Percentiles rank a stretch among this genome's conserved stretches.
Evolutionary conservation across 2,888 invertebrate genomes (phyloP).

Genomic region (Cepaea hortensis): DNA sequence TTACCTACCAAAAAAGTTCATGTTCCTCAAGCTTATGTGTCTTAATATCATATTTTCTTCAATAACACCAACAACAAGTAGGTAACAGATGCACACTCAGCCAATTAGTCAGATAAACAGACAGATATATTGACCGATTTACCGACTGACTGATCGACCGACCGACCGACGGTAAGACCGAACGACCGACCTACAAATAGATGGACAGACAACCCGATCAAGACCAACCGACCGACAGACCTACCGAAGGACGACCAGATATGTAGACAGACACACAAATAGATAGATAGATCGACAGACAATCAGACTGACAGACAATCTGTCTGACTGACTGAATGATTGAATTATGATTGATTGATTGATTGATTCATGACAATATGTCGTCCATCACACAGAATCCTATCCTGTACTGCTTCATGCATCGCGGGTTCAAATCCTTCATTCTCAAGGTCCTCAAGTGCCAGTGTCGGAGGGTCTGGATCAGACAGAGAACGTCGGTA

Average conservation of each 20-base stretch:
- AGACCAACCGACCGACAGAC: no score
- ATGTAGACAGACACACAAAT: not conserved
- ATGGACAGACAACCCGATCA: not conserved
- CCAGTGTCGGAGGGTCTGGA: slow-evolving; percentile 45
- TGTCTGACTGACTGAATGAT: not conserved
- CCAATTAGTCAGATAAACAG: no score
- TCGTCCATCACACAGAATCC: slow-evolving; percentile 80
- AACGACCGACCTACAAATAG: no score
- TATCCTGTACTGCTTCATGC: slow-evolving; percentile 86
- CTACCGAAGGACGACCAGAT: no score
- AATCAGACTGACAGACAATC: not conserved
- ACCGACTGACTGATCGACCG: no score
- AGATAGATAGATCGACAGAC: not conserved
- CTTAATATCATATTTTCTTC: no score
- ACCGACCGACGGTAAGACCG: no score
- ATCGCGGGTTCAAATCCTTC: slow-evolving; percentile 82
- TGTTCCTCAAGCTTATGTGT: no score
- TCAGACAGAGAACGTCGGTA: slow-evolving; percentile 18
- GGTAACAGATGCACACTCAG: no score
- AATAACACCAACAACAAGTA: no score
- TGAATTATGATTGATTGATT: not conserved
- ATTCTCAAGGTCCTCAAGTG: slow-evolving; percentile 55
- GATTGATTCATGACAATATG: not conserved
- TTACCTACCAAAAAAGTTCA: no score
- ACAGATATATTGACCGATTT: no score